These are phyloP conservation scores for Folsomia candida DNA, from an alignment of 2,888 invertebrate species.

Conservation along the genomic window DNA sequence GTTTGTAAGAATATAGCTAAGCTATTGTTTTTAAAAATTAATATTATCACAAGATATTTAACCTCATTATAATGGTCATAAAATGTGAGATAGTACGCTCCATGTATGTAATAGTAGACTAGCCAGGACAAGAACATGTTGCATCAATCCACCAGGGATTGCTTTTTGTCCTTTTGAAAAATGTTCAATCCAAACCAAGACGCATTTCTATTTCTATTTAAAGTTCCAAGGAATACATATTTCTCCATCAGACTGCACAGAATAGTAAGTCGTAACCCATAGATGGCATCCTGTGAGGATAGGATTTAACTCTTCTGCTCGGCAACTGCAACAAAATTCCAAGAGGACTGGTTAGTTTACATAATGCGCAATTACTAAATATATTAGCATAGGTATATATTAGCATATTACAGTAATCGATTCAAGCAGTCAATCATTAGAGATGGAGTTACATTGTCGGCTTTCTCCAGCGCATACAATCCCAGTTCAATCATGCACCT, in stretches of 20 bases:
- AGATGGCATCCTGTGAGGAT: slow-evolving; percentile 68
- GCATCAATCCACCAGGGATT: no score
- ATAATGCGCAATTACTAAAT: no score
- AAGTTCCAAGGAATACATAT: slow-evolving; percentile 93
- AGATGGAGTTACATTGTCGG: slow-evolving; percentile 84
- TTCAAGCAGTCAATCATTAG: slow-evolving; percentile 84
- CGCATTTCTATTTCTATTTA: no score
- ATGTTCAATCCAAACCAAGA: no score
- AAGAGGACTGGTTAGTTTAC: no score
- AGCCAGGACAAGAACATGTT: no score
- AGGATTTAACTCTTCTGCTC: slow-evolving; percentile 55
- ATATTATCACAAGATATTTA: background rate
- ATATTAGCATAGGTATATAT: no score
- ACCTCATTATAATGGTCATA: background rate
- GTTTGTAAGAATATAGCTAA: no score
- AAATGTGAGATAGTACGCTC: background rate
- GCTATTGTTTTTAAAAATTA: no score
- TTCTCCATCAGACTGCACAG: slow-evolving; percentile 83
- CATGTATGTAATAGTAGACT: background rate
- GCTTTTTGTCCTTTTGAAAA: no score
- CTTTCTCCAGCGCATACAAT: slow-evolving; percentile 74
- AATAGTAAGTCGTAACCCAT: slow-evolving; percentile 85
- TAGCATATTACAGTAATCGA: slow-evolving; percentile 66
- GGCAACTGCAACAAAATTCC: no score
- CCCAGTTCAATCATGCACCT: slow-evolving; percentile 66